Base-by-base conservation (phyloP, 1,140 invertebrate species). In the Conopomorpha cramerella region DNA sequence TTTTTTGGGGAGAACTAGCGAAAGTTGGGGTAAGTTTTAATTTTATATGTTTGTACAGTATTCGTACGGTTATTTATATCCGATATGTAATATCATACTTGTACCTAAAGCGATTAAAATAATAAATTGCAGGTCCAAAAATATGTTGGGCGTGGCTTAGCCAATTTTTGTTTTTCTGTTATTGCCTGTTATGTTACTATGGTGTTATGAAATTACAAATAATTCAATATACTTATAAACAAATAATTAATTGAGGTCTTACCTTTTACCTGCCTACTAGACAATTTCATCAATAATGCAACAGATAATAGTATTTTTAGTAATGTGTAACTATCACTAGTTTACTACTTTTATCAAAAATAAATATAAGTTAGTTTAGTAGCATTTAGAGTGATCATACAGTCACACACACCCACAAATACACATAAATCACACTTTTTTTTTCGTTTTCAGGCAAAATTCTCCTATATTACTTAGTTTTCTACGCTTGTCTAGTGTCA, bases 381-480 rank as follows among this genome's bases (percentile, higher is more conserved):
- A n/a, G n/a, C n/a, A n/a, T n/a, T n/a, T n/a, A n/a, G n/a, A n/a
- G n/a, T n/a, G n/a, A n/a, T n/a, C n/a, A n/a, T n/a, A n/a, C n/a
- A n/a, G n/a, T n/a, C n/a, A n/a, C n/a, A n/a, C n/a, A n/a, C n/a
- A n/a, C n/a, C n/a, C n/a, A n/a, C n/a, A n/a, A n/a, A n/a, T n/a
- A n/a, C n/a, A n/a, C n/a, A n/a, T n/a, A n/a, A n/a, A 23, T 54
- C 52, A 23, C 19, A 23, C 4, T 23, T 23, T 43, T 47, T 64
- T 41, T 81, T 81, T 16, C 38, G 45, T 55, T 53, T 64, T 76
- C 81, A 93, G 91, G 82, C 41, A 84, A 89, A 66, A 84, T 95
- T 12, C 50, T 87, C 4, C 25, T 90, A 1, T 96, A 96, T 77
- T 96, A 96, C 71, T n/a, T 83, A n/a, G 83, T 91, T 45, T 96